Conservation (phyloP, 2,888 invertebrate species). For the Leptopilina drosophilae region DNA sequence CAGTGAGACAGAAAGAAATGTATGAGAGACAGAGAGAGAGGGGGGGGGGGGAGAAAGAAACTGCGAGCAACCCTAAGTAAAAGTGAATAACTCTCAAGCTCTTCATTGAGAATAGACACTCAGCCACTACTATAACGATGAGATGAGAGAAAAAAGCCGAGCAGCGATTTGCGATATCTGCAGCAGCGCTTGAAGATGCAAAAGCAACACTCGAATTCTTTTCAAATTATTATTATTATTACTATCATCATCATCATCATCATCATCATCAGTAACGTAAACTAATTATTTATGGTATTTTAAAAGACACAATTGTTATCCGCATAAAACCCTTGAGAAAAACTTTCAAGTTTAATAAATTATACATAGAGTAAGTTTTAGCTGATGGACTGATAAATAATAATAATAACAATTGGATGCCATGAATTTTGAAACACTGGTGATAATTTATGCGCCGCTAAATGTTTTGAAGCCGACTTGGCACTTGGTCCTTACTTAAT, state of each 20-base stretch:
- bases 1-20: background rate
- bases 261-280: background rate
- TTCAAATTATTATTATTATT: background rate
- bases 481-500: too few species aligned
- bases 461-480: too few species aligned
- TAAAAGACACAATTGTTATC: too few species aligned
- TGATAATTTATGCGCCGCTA: too few species aligned
- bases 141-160: slow-evolving; percentile 14
- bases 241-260: background rate
- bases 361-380: too few species aligned
- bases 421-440: too few species aligned
- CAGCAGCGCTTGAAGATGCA: background rate
- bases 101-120: slow-evolving; percentile 17
- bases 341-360: too few species aligned
- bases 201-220: background rate
- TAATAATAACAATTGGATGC: too few species aligned
- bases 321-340: too few species aligned
- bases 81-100: slow-evolving; percentile 12
- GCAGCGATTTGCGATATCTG: slow-evolving; percentile 3
- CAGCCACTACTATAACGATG: background rate
- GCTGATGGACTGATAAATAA: too few species aligned
- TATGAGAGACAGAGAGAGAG: background rate
- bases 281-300: too few species aligned
- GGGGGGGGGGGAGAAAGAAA: too few species aligned
- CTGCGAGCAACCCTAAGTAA: slow-evolving; percentile 2